Base-by-base conservation (phyloP, 2,888 invertebrate genomes). In the Drepanosiphum platanoidis region DNA sequence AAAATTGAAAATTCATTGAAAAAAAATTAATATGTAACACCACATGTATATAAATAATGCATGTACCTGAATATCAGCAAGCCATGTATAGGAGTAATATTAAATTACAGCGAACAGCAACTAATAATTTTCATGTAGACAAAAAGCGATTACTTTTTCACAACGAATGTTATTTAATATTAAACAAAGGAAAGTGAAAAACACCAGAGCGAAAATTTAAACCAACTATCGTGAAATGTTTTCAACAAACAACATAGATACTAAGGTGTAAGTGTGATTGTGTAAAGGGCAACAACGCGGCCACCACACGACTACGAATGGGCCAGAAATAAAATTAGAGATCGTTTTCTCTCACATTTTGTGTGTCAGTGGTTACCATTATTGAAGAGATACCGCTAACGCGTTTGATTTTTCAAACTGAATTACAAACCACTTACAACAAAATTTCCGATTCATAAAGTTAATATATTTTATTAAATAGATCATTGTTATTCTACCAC, bases 281-380 rank as follows among this genome's bases (percentile, higher is more conserved):
- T 71, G 36, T 81, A 71, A 61, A 81, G 58, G 61, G 61, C 71
- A 72, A 72, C 61, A 32, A 81, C 61, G 61, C 72, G 27, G 18
- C 27, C 46, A 83, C 13, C 39, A 77, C 77, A 70, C 52, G 66
- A 75, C 75, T 52, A 77, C 68, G 68, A 84, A 72, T 22, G 75
- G 68, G 84, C 75, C 68, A 84, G 68, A 84, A 84, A 84, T 84
- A 84, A 84, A 84, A 77, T 84, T 32, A 84, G 68, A 77, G 84
- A 84, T 75, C 66, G 58, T 68, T 68, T 80, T 80, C 52, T 58
- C 58, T 71, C 58, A 61, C 39, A 72, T 71, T 71, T 81, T 27
- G 22, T 27, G 79, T 80, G 75, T 75, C 83, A 75, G 83, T 74
- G 83, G 83, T 83, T 83, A 75, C 83, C 83, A 83, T 83, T 66